Base-by-base conservation (phyloP, 1,140 invertebrate species). In the Drosophila sturtevanti region DNA sequence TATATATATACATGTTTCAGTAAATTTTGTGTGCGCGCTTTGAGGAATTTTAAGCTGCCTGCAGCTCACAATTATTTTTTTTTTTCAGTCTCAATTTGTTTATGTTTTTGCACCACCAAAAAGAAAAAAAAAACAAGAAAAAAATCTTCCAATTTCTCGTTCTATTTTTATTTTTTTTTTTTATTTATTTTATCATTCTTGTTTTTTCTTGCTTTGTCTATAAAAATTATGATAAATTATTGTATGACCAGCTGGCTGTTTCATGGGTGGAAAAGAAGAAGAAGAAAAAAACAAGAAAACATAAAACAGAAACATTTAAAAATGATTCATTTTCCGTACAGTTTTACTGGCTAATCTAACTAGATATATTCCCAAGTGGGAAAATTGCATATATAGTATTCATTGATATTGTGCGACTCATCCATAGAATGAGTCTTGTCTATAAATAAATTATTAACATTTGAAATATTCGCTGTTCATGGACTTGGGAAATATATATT, bases 151-250 rank as follows among this genome's bases (percentile, higher is more conserved):
- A 27, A 35, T 27, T 54, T 34, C 14, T 61, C 51, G 21, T 58
- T 66, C 31, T 37, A 69, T 27, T 54, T 59, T 22, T 21, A 10
- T 24, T 61, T 11, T 59, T 51, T 74, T 52, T 77, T 48, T 62
- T 69, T 68, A 38, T 66, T 31, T 24, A 31, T 48, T 41, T 38
- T 35, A 6, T 27, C 51, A 21, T 59, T 41, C 14, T 18, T 14
- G 22, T 68, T 58, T 77, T 48, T 70, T 60, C 34, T 67, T 24
- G 35, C 37, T 64, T 69, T 69, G 70, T 69, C 65, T 66, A 77
- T 77, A 68, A 69, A 31, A 70, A 67, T 65, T 74, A 67, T 78
- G 72, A 75, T 70, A 75, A 74, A 74, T 78, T 79, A 76, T 72
- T 68, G 64, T 41, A 52, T 44, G n/a, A n/a, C n/a, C 34, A 37